Base-by-base conservation (phyloP, 1,140 invertebrate genomes). In the Heliconius hewitsoni region DNA sequence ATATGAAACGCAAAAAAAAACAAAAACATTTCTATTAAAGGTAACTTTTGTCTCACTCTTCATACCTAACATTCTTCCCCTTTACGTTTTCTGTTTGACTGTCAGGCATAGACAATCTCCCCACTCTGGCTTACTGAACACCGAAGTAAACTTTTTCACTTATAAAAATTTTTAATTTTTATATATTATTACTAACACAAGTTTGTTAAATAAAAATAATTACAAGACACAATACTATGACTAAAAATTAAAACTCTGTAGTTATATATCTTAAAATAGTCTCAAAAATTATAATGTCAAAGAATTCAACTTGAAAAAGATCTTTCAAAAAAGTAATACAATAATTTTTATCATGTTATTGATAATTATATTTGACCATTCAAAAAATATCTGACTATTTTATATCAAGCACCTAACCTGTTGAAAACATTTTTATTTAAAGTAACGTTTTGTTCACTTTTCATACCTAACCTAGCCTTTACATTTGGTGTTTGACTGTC, bases 391-490 rank as follows among this genome's bases (percentile, higher is more conserved):
- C 39, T 19, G 19, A 37, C 4, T 27, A 66, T 66, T 30, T 66
- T 66, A 79, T 42, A 82, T 92, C 84, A 93, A 73, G 85, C 90
- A 77, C 92, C 92, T 30, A 93, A 75, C 71, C 92, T 89, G 39
- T 93, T 91, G 50, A 94, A 93, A 72, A 94, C 87, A 78, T 88
- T 89, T 42, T 81, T 87, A 19, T 86, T 90, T 16, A 91, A 87
- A 6, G 85, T 89, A 72, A 91, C 83, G 78, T 90, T 91, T 42
- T 89, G 77, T 19, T 71, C 23, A 27, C 9, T 71, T 42, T 89
- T 90, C n/a, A 74, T 81, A 9, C 92, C 92, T 73, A 94, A 78
- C 27, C 92, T 86, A 16, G 88, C 87, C 75, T 93, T 94, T 1
- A 94, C 86, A 3, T 87, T 81, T 23, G 73, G 71, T 18, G 46